Conservation (phyloP, 2,888 invertebrate genomes). For the Acrobasis repandana region DNA sequence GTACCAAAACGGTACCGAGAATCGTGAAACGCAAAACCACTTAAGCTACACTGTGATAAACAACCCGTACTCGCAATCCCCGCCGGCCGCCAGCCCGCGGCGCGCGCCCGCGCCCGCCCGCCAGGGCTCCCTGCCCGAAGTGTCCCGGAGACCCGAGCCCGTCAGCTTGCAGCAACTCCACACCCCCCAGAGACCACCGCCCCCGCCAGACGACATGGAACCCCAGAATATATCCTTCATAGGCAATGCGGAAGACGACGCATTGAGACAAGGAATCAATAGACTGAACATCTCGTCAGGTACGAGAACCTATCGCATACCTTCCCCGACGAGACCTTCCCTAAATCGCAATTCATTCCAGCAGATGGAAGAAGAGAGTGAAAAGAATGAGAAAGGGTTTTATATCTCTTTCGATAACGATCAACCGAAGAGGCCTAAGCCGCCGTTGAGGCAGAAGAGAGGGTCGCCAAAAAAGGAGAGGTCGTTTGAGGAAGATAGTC, state of each 20-base stretch:
- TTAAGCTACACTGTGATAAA: constrained; percentile 83
- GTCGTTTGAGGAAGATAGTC: constrained; percentile 55
- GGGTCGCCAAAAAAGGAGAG: constrained; percentile 89
- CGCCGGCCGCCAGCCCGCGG: constrained; percentile 86
- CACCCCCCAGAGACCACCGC: constrained; percentile 79
- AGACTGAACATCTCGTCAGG: constrained; percentile 93
- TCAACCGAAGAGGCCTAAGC: constrained; percentile 94
- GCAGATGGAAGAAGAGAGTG: constrained; percentile 64
- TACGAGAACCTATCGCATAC: constrained; percentile 93
- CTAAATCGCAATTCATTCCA: constrained; percentile 88
- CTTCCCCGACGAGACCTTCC: constrained; percentile 92
- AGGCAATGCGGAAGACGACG: constrained; percentile 85
- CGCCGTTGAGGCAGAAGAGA: constrained; percentile 89
- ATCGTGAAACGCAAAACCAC: constrained; percentile 77
- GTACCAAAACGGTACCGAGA: constrained; percentile 86
- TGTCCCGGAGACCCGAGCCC: constrained; percentile 53
- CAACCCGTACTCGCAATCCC: constrained; percentile 81
- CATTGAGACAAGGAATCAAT: constrained; percentile 86
- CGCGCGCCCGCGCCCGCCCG: constrained; percentile 78
- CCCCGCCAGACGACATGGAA: constrained; percentile 93
- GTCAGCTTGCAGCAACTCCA: constrained; percentile 80
- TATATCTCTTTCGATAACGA: constrained; percentile 97
- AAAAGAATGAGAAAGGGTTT: constrained; percentile 90
- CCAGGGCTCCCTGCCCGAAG: constrained; percentile 77
- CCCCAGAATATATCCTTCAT: constrained; percentile 97